Evolutionary conservation across 2,797 vertebrate species (phyloP).

Genomic region (Australoheros facetus): DNA sequence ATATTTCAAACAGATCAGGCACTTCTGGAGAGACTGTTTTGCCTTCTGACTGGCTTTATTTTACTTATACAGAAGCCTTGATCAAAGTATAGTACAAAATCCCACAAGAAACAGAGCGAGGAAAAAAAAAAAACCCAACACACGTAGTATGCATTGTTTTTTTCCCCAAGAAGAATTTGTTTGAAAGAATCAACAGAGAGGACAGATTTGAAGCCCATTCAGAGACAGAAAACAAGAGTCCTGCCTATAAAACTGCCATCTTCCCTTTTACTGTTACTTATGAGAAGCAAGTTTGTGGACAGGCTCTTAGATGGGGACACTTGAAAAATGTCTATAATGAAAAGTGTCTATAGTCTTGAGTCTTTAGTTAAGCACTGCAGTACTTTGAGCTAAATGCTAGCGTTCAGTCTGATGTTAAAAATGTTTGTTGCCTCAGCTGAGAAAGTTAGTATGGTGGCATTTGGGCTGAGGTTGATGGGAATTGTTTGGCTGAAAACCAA

Average conservation of each 20-base stretch:
- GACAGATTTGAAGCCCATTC: constrained; percentile 25
- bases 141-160: background rate
- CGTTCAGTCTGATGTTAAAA: background rate
- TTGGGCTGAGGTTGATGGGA: background rate
- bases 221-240: constrained; percentile 8
- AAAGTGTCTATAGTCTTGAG: background rate
- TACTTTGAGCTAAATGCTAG: background rate
- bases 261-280: background rate
- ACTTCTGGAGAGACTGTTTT: constrained; percentile 41
- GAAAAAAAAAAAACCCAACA: background rate
- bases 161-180: background rate
- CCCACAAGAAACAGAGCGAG: constrained; percentile 12
- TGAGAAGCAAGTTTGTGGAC: constrained; percentile 1
- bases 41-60: constrained; percentile 29
- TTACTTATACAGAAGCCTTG: constrained; percentile 6
- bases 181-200: constrained; percentile 26
- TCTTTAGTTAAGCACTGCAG: background rate
- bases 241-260: constrained; percentile 5
- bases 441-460: background rate
- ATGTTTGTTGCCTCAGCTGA: background rate
- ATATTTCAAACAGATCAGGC: constrained; percentile 15
- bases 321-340: background rate
- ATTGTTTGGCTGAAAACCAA: background rate
- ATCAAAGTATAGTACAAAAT: constrained; percentile 46
- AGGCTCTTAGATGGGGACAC: background rate